Evolutionary conservation across 37 sponge, comb jelly and placozoan genomes (phyloP).

Genomic region (Spongilla lacustris): DNA sequence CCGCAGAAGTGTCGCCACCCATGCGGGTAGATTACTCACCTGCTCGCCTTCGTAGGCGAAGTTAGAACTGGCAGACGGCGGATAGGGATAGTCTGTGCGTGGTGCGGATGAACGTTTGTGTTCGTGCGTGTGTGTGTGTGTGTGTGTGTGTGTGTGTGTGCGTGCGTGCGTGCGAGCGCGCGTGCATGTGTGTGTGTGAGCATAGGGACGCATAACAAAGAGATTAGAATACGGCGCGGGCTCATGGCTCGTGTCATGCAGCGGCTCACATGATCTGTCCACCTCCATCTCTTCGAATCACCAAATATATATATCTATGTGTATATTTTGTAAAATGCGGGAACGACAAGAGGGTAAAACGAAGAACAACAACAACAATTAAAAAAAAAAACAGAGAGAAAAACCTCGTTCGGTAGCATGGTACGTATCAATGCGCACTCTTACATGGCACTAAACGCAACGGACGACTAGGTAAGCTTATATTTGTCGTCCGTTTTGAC

Average conservation of each 20-base stretch:
- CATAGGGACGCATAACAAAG: background rate
- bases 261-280: background rate
- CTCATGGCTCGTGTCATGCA: background rate
- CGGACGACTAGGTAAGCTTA: no score
- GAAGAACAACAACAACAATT: background rate
- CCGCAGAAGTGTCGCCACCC: background rate
- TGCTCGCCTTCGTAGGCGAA: slow-evolving; percentile 14
- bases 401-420: no score
- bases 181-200: slow-evolving; percentile 12
- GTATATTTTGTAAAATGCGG: background rate
- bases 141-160: slow-evolving; percentile 41
- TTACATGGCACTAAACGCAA: no score
- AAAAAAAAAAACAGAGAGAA: no score
- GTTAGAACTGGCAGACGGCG: background rate
- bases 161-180: slow-evolving; percentile 36
- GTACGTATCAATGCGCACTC: no score
- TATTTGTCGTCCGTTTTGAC: no score
- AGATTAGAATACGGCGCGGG: background rate
- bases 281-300: background rate
- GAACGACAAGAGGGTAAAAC: background rate
- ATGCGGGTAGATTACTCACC: no score
- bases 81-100: slow-evolving; percentile 4
- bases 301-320: no score
- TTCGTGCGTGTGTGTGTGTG: slow-evolving; percentile 20
- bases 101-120: background rate